Percentiles rank a stretch among this genome's conserved stretches.
Evolutionary conservation across 1,140 invertebrate genomes (phyloP).

Genomic region (Tetramorium parvispinum): DNA sequence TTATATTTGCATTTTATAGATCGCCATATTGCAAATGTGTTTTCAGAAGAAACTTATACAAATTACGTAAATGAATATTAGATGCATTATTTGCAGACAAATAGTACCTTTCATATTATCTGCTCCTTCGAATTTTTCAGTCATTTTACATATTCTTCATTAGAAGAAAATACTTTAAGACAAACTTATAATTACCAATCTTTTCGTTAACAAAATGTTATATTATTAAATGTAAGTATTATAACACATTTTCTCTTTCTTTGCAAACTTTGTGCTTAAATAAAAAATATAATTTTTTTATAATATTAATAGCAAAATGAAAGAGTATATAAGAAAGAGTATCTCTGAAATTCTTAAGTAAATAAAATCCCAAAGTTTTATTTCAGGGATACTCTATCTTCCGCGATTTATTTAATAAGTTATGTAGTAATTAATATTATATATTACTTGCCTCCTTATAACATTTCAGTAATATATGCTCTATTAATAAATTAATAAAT

Average conservation of each 20-base stretch:
- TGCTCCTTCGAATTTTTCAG: conserved; percentile 51
- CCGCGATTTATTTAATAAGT: conserved; percentile 9
- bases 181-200: conserved; percentile 46
- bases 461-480: conserved; percentile 6
- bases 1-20: conserved; percentile 67
- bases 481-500: conserved; percentile 5
- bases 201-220: neutral
- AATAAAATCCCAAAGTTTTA: neutral
- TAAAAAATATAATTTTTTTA: conserved; percentile 1
- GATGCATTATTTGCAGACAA: conserved; percentile 48
- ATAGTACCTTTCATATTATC: conserved; percentile 56
- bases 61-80: conserved; percentile 23
- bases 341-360: neutral
- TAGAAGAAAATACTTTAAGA: conserved; percentile 36
- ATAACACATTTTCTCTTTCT: neutral
- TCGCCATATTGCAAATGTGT: conserved; percentile 39
- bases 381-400: neutral
- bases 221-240: neutral
- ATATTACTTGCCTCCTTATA: conserved; percentile 36
- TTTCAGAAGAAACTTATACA: conserved; percentile 15
- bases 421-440: conserved; percentile 18
- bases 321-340: neutral
- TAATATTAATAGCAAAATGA: neutral
- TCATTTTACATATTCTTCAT: conserved; percentile 53
- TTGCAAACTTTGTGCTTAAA: conserved; percentile 1